Percentiles rank a stretch among this genome's conserved stretches.
Conservation (phyloP, 2,888 invertebrate genomes). For the Heteropelma amictum region DNA sequence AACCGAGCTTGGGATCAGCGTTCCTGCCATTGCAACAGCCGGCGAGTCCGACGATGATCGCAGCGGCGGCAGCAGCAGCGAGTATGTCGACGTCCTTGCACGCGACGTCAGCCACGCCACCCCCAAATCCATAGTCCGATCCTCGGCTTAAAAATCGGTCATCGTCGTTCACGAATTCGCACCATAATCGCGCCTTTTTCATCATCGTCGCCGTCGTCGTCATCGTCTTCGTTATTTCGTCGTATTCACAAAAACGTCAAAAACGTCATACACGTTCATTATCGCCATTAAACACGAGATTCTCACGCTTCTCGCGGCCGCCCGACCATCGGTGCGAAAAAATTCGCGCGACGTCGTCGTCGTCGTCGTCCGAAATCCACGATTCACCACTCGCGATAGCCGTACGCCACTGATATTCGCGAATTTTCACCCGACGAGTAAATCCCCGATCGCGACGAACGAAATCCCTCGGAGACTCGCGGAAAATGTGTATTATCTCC, state of each 20-base stretch:
- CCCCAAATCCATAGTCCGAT: constrained; percentile 77
- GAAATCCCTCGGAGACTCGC: neutral
- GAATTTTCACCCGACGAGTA: constrained; percentile 11
- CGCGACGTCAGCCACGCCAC: constrained; percentile 75
- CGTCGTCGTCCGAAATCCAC: too few relatives aligned
- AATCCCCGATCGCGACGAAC: constrained; percentile 17
- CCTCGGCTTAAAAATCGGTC: constrained; percentile 64
- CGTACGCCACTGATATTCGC: constrained; percentile 5
- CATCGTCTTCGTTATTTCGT: constrained; percentile 33
- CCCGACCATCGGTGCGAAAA: constrained; percentile 18
- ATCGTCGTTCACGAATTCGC: constrained; percentile 62
- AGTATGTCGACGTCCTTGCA: constrained; percentile 73
- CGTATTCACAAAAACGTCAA: constrained; percentile 40
- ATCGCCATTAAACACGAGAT: constrained; percentile 38
- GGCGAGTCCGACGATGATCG: constrained; percentile 72
- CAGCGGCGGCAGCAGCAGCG: constrained; percentile 48
- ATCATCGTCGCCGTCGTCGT: constrained; percentile 61
- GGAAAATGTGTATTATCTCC: constrained; percentile 24
- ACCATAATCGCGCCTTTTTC: constrained; percentile 66
- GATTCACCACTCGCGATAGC: constrained; percentile 5
- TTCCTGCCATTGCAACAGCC: constrained; percentile 85
- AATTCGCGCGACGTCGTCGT: too few relatives aligned
- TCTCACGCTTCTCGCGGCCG: constrained; percentile 16
- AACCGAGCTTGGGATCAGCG: constrained; percentile 89
- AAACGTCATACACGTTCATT: constrained; percentile 50